These are phyloP conservation scores for Drosophila varians DNA, from an alignment of 1,140 invertebrate species.

Conservation along the genomic window DNA sequence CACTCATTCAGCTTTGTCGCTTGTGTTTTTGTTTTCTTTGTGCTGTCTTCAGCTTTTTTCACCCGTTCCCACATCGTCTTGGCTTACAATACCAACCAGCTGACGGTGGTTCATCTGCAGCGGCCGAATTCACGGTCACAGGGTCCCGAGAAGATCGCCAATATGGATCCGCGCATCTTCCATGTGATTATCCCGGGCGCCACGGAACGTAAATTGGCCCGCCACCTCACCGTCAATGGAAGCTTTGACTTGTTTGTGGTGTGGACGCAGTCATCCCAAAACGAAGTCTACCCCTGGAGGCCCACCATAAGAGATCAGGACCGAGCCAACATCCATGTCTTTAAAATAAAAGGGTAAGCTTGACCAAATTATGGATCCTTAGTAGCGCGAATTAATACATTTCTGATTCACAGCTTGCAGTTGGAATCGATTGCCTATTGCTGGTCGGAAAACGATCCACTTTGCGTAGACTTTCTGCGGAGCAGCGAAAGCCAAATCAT, in stretches of 20 bases:
- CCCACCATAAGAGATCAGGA: conserved; percentile 91
- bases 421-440: conserved; percentile 87
- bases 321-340: conserved; percentile 91
- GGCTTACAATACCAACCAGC: conserved; percentile 88
- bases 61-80: conserved; percentile 87
- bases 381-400: not conserved
- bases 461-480: conserved; percentile 88
- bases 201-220: conserved; percentile 87
- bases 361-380: fast-evolving
- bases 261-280: conserved; percentile 91
- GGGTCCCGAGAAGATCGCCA: conserved; percentile 86
- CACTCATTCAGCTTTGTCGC: conserved; percentile 72
- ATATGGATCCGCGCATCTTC: conserved; percentile 87
- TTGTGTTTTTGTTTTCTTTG: conserved; percentile 39
- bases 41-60: conserved; percentile 85
- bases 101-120: conserved; percentile 87
- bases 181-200: conserved; percentile 86
- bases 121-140: conserved; percentile 85
- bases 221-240: conserved; percentile 87
- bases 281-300: conserved; percentile 93
- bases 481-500: conserved; percentile 88
- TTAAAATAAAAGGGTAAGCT: conserved; percentile 84
- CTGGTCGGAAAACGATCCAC: conserved; percentile 89
- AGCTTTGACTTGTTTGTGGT: conserved; percentile 86
- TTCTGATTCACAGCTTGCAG: conserved; percentile 82